Evolutionary conservation across 2,113 vertebrate species (phyloP).

Genomic region (Takifugu flavidus): DNA sequence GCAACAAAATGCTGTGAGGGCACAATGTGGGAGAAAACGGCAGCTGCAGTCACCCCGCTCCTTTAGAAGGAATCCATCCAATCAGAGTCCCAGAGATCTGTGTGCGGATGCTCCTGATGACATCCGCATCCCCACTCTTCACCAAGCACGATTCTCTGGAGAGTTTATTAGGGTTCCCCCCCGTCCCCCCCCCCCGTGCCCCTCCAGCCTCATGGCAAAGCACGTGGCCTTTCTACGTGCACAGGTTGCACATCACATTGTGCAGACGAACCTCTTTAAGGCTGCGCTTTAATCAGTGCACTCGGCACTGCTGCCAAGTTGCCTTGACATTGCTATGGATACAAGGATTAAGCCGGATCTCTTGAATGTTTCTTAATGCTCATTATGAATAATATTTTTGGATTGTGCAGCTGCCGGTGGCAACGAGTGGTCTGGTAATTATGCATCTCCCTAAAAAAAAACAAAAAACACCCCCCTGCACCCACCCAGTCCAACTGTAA

Average conservation of each 20-base stretch:
- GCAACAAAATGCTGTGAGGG: slow-evolving; percentile 9
- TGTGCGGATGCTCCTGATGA: slow-evolving; percentile 41
- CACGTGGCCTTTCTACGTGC: slow-evolving; percentile 39
- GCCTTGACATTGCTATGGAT: slow-evolving; percentile 63
- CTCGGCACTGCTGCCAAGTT: slow-evolving; percentile 35
- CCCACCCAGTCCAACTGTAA: slow-evolving; percentile 9
- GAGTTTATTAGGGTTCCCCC: slow-evolving; percentile 25
- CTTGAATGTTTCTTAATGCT: slow-evolving; percentile 55
- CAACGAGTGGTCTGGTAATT: slow-evolving; percentile 58
- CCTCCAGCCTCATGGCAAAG: slow-evolving; percentile 46
- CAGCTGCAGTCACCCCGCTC: slow-evolving; percentile 18
- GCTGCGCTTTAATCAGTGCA: slow-evolving; percentile 42
- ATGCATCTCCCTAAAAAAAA: slow-evolving; percentile 9
- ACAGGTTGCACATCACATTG: slow-evolving; percentile 61
- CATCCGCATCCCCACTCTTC: slow-evolving; percentile 43
- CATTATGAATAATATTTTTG: slow-evolving; percentile 60
- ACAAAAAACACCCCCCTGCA: neutral
- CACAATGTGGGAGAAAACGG: neutral
- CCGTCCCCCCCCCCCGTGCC: slow-evolving; percentile 49
- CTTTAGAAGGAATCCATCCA: slow-evolving; percentile 38
- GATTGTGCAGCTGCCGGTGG: slow-evolving; percentile 58
- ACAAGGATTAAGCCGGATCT: slow-evolving; percentile 64
- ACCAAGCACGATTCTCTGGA: slow-evolving; percentile 55
- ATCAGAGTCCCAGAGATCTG: slow-evolving; percentile 32
- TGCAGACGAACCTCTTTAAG: slow-evolving; percentile 51